These are phyloP conservation scores for Tetramorium simillimum DNA, from an alignment of 1,140 invertebrate genomes.

Conservation along the genomic window DNA sequence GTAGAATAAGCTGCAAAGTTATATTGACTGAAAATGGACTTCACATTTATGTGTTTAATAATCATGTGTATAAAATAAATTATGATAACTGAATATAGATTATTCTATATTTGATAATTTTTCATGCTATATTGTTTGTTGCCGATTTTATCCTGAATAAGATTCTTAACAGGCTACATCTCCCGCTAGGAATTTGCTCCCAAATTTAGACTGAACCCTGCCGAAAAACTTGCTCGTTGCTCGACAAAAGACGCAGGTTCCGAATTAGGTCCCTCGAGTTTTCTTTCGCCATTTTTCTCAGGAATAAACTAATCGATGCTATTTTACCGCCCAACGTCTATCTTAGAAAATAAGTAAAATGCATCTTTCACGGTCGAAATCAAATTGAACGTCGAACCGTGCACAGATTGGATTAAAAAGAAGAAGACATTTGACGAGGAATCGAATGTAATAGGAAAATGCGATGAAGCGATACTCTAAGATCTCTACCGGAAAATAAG, in stretches of 20 bases:
- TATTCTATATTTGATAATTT: neutral
- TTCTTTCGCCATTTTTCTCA: neutral
- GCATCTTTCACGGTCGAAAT: neutral
- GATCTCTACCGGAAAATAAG: neutral
- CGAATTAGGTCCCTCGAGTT: no score
- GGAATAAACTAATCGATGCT: neutral
- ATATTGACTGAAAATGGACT: neutral
- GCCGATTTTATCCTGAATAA: neutral
- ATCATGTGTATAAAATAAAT: neutral
- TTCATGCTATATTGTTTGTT: neutral
- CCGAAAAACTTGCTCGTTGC: no score
- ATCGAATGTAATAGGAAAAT: neutral
- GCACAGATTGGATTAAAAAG: neutral
- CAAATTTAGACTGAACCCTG: neutral
- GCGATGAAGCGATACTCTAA: neutral
- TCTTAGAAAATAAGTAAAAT: neutral
- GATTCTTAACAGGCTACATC: neutral
- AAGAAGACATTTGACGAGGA: neutral
- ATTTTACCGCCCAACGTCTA: neutral
- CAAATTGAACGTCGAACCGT: neutral
- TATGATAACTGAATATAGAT: neutral
- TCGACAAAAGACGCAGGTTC: neutral
- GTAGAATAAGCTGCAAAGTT: neutral
- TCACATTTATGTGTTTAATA: neutral
- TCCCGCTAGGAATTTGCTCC: neutral